phyloP scores from a whole-genome alignment of 2,797 vertebrate species.

The Podarcis lilfordi region DNA sequence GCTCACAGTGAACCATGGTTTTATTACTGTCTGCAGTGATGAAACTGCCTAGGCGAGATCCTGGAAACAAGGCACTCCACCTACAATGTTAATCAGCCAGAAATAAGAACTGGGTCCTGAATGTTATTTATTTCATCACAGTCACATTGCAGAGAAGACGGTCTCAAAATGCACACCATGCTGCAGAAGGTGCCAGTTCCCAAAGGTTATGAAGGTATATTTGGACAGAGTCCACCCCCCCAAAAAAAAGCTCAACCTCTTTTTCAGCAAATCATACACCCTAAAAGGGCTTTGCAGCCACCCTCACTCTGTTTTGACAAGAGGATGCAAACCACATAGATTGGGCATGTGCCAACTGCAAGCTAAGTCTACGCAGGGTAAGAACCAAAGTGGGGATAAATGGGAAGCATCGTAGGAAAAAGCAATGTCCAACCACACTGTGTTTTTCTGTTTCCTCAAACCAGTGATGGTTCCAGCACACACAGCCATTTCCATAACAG shows the following conservation, averaged over 20 bases:
- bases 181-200: not conserved
- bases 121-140: not conserved
- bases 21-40: not conserved
- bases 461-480: not conserved
- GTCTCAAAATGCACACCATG: accelerated
- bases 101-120: not conserved
- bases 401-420: not conserved
- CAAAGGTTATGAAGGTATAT: not conserved
- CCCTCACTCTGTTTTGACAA: constrained; percentile 11
- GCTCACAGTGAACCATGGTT: not conserved
- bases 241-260: not conserved
- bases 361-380: constrained; percentile 24
- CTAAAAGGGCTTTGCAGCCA: not conserved
- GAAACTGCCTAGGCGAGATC: not conserved
- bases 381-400: not conserved
- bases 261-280: not conserved
- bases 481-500: not conserved
- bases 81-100: not conserved
- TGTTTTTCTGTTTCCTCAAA: not conserved
- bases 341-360: constrained; percentile 39
- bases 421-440: constrained; percentile 7
- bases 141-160: not conserved
- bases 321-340: not conserved
- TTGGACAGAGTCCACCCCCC: not conserved
- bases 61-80: not conserved